phyloP scores from a whole-genome alignment of 2,888 invertebrate genomes.

The Idaea straminata region DNA sequence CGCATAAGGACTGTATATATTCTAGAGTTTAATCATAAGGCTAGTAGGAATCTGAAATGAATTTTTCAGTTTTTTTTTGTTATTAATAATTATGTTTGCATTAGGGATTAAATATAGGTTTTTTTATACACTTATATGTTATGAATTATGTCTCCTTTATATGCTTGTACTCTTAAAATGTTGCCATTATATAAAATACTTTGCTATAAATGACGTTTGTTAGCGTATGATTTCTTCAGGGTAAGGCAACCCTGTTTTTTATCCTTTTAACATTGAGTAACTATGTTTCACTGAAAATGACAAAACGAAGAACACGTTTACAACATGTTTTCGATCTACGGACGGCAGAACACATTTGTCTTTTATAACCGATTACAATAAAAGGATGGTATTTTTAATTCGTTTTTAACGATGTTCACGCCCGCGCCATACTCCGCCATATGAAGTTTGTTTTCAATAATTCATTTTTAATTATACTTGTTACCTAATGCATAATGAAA shows the following conservation, averaged over 20 bases:
- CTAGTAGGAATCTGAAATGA: constrained; percentile 32
- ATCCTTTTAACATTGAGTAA: constrained; percentile 34
- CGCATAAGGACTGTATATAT: constrained; percentile 59
- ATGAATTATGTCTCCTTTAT: constrained; percentile 31
- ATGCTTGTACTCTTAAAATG: constrained; percentile 52
- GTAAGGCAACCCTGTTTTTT: constrained; percentile 54
- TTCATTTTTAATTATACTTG: no score
- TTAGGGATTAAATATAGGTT: background rate
- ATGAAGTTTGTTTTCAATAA: no score
- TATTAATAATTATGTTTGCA: constrained; percentile 4
- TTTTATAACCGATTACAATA: no score
- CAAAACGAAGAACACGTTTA: no score
- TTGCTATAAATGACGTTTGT: constrained; percentile 40
- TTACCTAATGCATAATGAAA: no score
- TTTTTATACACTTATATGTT: constrained; percentile 7
- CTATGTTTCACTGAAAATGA: background rate
- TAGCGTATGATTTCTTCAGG: constrained; percentile 61
- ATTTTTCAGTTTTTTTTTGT: constrained; percentile 12
- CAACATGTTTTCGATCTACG: background rate
- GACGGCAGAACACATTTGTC: no score
- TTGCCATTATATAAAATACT: constrained; percentile 54
- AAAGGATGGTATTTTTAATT: no score
- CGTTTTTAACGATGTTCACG: no score
- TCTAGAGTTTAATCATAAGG: constrained; percentile 27
- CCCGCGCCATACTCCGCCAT: no score